Conservation (phyloP, 2,797 vertebrate genomes). For the Danionella dracula region DNA sequence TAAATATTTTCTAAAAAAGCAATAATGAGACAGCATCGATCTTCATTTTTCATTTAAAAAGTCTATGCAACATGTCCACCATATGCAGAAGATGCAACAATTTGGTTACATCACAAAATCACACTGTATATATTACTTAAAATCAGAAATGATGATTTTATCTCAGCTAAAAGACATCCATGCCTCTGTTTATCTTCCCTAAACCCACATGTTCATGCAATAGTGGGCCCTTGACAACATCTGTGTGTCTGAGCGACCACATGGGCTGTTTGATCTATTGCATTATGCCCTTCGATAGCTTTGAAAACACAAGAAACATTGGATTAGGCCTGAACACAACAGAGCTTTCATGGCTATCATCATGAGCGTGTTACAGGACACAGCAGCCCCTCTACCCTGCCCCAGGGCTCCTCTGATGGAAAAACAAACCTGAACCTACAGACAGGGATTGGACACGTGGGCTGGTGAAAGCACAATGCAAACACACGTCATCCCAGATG, state of each 20-base stretch:
- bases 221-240: slow-evolving; percentile 4
- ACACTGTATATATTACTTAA: no score
- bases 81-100: no score
- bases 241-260: neutral
- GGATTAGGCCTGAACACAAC: slow-evolving; percentile 31
- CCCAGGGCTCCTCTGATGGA: neutral
- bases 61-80: no score
- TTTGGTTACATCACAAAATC: neutral
- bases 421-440: slow-evolving; percentile 38
- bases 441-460: slow-evolving; percentile 27
- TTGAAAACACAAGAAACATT: slow-evolving; percentile 32
- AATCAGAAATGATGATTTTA: no score
- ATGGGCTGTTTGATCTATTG: slow-evolving; percentile 28
- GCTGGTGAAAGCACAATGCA: slow-evolving; percentile 29
- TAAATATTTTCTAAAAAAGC: no score
- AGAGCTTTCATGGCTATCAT: slow-evolving; percentile 17
- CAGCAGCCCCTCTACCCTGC: slow-evolving; percentile 4
- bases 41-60: no score
- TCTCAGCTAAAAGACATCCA: neutral
- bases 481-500: slow-evolving; percentile 20
- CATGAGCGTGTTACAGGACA: neutral
- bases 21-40: no score
- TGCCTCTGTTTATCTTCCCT: neutral
- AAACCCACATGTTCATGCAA: neutral
- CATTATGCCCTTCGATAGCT: slow-evolving; percentile 23